A percentile compares a stretch with the other conserved stretches of the same genome.
These are phyloP conservation scores for Iguana delicatissima DNA, from an alignment of 2,797 vertebrate species.

Conservation along the genomic window DNA sequence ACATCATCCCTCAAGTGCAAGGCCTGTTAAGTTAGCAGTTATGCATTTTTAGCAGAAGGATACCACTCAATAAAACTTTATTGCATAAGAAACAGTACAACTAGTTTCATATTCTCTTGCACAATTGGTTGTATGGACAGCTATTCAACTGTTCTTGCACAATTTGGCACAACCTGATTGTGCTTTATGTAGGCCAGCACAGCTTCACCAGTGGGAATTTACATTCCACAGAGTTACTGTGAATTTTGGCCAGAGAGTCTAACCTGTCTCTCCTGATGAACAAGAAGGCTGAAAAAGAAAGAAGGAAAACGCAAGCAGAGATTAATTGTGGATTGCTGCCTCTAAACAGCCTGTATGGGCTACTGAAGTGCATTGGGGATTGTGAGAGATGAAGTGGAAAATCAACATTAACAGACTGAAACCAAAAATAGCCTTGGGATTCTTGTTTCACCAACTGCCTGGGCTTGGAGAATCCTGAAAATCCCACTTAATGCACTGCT, in stretches of 20 bases:
- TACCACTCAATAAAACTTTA: too few species aligned
- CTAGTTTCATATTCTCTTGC: too few species aligned
- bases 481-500: not conserved
- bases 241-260: not conserved
- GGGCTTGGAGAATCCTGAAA: not conserved
- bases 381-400: slow-evolving; percentile 14
- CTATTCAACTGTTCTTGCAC: too few species aligned
- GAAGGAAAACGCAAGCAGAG: not conserved
- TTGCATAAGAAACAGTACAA: too few species aligned
- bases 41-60: too few species aligned
- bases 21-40: too few species aligned
- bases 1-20: too few species aligned
- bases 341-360: not conserved
- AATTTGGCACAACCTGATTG: too few species aligned
- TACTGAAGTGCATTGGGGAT: not conserved
- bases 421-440: not conserved
- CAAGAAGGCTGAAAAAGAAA: not conserved
- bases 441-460: not conserved
- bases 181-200: too few species aligned
- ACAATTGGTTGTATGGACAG: too few species aligned
- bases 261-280: not conserved
- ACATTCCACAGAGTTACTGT: too few species aligned
- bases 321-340: not conserved
- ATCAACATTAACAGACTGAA: slow-evolving; percentile 15
- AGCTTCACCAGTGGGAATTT: too few species aligned